Evolutionary conservation across 2,888 invertebrate genomes (phyloP).

Genomic region (Tenodera sinensis): DNA sequence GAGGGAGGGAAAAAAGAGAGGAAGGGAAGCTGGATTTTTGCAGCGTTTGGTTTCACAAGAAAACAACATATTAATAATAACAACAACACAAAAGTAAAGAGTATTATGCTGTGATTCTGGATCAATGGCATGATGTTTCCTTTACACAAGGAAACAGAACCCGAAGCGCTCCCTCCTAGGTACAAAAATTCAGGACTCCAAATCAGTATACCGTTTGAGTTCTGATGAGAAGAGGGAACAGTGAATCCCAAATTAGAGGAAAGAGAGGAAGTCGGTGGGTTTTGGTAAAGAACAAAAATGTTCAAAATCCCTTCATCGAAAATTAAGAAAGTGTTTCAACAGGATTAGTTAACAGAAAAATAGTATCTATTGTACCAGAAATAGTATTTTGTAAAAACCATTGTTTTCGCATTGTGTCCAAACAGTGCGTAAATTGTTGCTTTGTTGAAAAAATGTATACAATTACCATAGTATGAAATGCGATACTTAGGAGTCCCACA

Average conservation of each 20-base stretch:
- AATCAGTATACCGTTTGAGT: not conserved
- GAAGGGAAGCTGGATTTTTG: not conserved
- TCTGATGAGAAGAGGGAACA: not conserved
- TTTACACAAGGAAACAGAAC: not conserved
- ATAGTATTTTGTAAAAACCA: no score
- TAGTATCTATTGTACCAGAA: no score
- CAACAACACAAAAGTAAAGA: not conserved
- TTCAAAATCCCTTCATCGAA: no score
- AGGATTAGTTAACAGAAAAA: no score
- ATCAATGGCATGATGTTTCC: not conserved
- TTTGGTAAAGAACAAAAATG: no score
- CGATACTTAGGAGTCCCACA: no score
- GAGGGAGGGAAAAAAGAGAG: not conserved
- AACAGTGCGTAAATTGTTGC: no score
- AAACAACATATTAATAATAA: not conserved
- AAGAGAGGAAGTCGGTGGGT: not conserved
- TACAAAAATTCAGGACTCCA: not conserved
- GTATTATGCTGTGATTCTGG: not conserved
- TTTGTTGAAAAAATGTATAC: no score
- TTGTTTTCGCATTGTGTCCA: no score
- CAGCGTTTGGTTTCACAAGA: not conserved
- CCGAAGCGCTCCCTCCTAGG: not conserved
- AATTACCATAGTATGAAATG: no score
- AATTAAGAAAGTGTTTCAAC: no score
- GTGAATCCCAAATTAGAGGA: not conserved